phyloP scores from a whole-genome alignment of 2,113 vertebrate species.

The Pogonocichla stellata region DNA sequence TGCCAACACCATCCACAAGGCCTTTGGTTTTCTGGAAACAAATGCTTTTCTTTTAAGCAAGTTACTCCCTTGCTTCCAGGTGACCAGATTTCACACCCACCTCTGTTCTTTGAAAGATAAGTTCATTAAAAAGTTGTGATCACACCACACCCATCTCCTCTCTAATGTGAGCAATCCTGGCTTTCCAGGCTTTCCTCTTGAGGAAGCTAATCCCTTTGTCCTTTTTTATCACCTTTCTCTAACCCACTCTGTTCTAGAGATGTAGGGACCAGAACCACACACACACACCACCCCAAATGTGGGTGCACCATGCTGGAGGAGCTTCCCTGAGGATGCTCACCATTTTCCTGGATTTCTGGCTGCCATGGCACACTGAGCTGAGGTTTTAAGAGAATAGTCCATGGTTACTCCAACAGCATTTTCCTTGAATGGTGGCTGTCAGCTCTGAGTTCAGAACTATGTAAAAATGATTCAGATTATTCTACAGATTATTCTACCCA shows the following conservation, averaged over 20 bases:
- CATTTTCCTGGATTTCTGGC: neutral
- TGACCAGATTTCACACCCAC: neutral
- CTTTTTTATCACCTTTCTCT: neutral
- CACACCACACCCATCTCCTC: neutral
- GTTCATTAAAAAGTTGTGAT: neutral
- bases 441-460: neutral
- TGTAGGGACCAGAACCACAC: neutral
- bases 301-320: neutral
- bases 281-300: neutral
- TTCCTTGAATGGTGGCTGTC: neutral
- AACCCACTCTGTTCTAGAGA: rapidly evolving
- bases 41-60: neutral
- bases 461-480: neutral
- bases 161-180: neutral
- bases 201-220: neutral
- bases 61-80: neutral
- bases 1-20: neutral
- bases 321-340: neutral
- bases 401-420: neutral
- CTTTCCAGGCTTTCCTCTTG: neutral
- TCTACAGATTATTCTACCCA: neutral
- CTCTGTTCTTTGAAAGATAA: neutral
- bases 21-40: neutral
- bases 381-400: neutral
- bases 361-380: neutral